phyloP scores from a whole-genome alignment of 2,113 vertebrate species.

The Casuarius casuarius region DNA sequence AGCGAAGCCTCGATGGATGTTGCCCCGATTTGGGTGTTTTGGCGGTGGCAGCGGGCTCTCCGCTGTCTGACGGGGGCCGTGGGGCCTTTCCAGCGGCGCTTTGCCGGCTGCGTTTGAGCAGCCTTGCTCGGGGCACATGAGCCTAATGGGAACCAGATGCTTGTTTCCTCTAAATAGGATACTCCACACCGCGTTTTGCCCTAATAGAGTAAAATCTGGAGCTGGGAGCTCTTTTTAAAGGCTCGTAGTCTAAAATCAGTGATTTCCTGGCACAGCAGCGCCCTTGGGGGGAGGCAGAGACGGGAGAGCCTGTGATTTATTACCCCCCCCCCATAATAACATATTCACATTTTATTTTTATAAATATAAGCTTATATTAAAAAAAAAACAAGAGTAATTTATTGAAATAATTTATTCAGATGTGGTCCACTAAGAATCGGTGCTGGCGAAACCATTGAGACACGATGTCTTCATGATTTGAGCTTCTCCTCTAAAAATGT shows the following conservation, averaged over 20 bases:
- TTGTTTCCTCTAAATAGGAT: not conserved
- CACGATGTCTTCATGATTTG: not conserved
- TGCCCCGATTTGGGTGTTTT: no score
- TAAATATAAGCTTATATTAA: no score
- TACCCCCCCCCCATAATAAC: no score
- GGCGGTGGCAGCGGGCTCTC: no score
- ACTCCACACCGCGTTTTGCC: not conserved
- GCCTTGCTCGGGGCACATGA: not conserved
- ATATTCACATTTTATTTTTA: no score
- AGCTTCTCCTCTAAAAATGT: not conserved
- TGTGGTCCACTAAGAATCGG: not conserved
- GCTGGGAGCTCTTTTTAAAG: not conserved
- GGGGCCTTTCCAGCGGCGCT: no score
- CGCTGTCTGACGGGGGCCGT: no score
- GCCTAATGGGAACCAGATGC: constrained; percentile 43
- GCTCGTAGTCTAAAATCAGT: not conserved
- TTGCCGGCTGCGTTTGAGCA: not conserved
- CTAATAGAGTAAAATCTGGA: not conserved
- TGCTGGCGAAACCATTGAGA: not conserved
- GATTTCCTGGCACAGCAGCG: accelerated
- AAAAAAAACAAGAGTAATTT: not conserved
- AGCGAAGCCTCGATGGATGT: no score
- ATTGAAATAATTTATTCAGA: not conserved
- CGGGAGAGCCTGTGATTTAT: no score
- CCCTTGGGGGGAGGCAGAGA: not conserved